Percentiles rank a stretch among this genome's conserved stretches.
Conservation (phyloP, 2,797 vertebrate species). For the Tauraco hartlaubi region DNA sequence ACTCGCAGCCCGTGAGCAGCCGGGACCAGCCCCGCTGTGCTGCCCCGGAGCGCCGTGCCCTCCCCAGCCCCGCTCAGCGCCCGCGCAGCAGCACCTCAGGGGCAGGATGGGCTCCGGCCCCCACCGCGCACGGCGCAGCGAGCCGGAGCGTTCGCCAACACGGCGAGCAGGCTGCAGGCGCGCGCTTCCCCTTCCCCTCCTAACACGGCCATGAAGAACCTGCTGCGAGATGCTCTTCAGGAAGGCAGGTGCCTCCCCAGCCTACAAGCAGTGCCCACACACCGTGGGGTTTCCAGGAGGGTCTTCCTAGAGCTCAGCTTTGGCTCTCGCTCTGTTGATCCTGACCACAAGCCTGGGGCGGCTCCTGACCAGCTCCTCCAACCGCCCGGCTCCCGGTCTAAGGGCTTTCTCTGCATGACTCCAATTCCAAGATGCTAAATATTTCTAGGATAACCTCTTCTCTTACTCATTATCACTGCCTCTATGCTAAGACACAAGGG, state of each 20-base stretch:
- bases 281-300: background rate
- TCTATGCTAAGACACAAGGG: background rate
- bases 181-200: background rate
- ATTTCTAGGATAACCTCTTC: background rate
- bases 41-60: background rate
- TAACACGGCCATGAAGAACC: background rate
- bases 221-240: background rate
- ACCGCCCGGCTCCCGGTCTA: rapidly evolving
- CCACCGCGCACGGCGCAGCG: background rate
- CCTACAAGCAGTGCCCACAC: background rate
- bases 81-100: background rate
- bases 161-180: background rate
- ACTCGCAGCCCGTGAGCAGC: background rate
- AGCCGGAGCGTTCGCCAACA: background rate
- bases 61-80: rapidly evolving
- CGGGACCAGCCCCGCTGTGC: background rate
- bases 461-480: background rate
- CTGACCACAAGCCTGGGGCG: background rate
- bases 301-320: background rate
- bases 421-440: background rate
- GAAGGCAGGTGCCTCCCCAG: background rate
- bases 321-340: background rate
- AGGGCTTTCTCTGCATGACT: background rate
- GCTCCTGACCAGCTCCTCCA: background rate
- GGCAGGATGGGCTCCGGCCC: rapidly evolving